A percentile compares a stretch with the other conserved stretches of the same genome.
These are phyloP conservation scores for Brachypterus glaber DNA, from an alignment of 2,888 invertebrate genomes.

Conservation along the genomic window DNA sequence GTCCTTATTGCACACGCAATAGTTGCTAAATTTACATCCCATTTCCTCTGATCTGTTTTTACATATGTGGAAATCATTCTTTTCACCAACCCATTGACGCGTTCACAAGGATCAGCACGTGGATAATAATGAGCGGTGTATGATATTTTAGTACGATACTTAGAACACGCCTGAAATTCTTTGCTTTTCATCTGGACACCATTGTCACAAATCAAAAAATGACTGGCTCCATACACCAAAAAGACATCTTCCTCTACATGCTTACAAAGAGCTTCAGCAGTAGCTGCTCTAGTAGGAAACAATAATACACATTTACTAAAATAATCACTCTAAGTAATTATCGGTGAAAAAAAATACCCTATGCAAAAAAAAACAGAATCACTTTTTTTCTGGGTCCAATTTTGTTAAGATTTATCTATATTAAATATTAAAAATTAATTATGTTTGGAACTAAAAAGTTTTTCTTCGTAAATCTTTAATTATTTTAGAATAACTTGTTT, in stretches of 20 bases:
- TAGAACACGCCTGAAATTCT: not conserved
- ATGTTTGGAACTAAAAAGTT: no score
- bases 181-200: slow-evolving; percentile 12
- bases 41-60: not conserved
- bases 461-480: no score
- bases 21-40: not conserved
- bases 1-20: slow-evolving; percentile 5
- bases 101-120: slow-evolving; percentile 11
- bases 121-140: slow-evolving; percentile 12
- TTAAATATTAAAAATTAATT: no score
- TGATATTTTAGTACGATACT: slow-evolving; percentile 5
- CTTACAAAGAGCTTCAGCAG: slow-evolving; percentile 5
- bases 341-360: no score
- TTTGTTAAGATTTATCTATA: no score
- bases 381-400: no score
- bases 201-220: slow-evolving; percentile 13
- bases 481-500: no score
- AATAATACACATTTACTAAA: slow-evolving; percentile 14
- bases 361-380: no score
- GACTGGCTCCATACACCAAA: slow-evolving; percentile 12
- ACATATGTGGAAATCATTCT: no score
- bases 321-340: no score
- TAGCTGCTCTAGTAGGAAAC: slow-evolving; percentile 12
- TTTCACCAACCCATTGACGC: slow-evolving; percentile 11
- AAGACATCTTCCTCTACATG: slow-evolving; percentile 13